These are phyloP conservation scores for Schizopygopsis pylzovi DNA, from an alignment of 2,797 vertebrate genomes.

Conservation along the genomic window DNA sequence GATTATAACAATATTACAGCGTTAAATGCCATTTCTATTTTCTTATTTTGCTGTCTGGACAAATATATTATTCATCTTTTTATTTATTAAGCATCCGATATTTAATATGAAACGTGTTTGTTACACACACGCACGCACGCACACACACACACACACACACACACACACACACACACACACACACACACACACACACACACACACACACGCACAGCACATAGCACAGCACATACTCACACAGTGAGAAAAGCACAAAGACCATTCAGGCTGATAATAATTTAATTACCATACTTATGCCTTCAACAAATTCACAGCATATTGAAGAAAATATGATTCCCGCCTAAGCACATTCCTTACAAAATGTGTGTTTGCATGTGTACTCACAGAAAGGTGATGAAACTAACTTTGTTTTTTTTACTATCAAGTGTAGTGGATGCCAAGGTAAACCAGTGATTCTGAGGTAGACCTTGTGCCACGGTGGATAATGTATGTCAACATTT, in stretches of 20 bases:
- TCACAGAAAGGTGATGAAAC: slow-evolving; percentile 24
- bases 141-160: too few relatives aligned
- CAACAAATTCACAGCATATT: slow-evolving; percentile 27
- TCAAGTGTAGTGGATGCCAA: slow-evolving; percentile 32
- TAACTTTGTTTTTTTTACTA: slow-evolving; percentile 8
- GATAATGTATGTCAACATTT: slow-evolving; percentile 1
- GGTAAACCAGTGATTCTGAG: slow-evolving; percentile 45
- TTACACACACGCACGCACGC: too few relatives aligned
- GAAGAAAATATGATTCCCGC: background rate
- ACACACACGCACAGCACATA: too few relatives aligned
- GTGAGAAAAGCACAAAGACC: slow-evolving; percentile 23
- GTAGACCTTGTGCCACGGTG: background rate
- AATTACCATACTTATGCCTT: slow-evolving; percentile 40
- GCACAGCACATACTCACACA: background rate
- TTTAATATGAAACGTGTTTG: background rate
- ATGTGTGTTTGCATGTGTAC: background rate
- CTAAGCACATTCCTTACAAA: slow-evolving; percentile 5
- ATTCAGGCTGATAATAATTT: slow-evolving; percentile 34
- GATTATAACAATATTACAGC: background rate
- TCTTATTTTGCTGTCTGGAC: background rate
- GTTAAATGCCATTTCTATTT: background rate
- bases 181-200: too few relatives aligned
- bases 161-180: too few relatives aligned
- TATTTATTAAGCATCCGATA: background rate
- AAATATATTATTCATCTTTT: background rate